phyloP scores from a whole-genome alignment of 1,140 invertebrate species.

The Calliopsis andreniformis region DNA sequence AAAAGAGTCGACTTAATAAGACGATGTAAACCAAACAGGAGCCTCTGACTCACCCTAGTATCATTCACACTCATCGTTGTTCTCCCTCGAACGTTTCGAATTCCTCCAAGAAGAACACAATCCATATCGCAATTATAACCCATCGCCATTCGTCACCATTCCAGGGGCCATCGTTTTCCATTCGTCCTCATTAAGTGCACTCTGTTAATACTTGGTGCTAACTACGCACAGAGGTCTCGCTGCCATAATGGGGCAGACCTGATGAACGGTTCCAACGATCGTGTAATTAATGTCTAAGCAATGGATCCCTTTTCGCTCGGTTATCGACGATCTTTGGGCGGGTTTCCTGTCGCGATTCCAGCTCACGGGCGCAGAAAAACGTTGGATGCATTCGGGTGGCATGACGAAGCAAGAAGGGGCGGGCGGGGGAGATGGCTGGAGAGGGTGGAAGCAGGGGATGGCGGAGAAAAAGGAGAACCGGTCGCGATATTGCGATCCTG shows the following conservation, averaged over 20 bases:
- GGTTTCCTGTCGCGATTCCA: not conserved
- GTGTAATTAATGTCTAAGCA: conserved; percentile 1
- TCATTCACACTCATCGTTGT: too few relatives aligned
- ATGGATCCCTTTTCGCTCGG: not conserved
- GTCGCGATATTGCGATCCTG: not conserved
- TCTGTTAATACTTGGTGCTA: not conserved
- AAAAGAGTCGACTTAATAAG: too few relatives aligned
- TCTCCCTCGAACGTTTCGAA: too few relatives aligned
- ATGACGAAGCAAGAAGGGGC: not conserved
- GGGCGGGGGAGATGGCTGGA: not conserved
- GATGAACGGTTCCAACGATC: not conserved
- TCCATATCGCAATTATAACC: too few relatives aligned
- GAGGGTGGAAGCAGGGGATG: not conserved
- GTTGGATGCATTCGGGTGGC: not conserved
- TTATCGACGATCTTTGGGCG: not conserved
- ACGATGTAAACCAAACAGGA: too few relatives aligned
- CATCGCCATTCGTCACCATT: not conserved
- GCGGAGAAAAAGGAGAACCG: not conserved
- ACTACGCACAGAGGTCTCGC: not conserved
- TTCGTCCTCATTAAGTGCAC: not conserved
- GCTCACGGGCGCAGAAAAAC: not conserved
- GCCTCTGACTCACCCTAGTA: too few relatives aligned
- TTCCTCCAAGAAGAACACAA: too few relatives aligned
- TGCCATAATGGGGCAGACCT: not conserved
- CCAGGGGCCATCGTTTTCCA: not conserved